phyloP scores from a whole-genome alignment of 2,888 invertebrate genomes.

The Cistogaster globosa region DNA sequence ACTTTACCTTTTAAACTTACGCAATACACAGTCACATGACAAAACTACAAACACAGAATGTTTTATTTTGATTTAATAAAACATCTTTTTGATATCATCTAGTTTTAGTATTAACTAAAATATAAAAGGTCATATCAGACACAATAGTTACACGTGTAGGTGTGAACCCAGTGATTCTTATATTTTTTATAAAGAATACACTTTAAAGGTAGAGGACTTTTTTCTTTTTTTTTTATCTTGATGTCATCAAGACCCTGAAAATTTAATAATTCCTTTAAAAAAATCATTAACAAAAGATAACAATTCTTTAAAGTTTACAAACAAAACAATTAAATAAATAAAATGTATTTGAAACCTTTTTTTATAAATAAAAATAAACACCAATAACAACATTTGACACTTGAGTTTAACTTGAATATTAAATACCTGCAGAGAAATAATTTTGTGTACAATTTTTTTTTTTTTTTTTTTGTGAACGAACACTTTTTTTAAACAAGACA shows the following conservation, averaged over 20 bases:
- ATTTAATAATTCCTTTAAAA: slow-evolving; percentile 43
- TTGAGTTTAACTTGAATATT: slow-evolving; percentile 11
- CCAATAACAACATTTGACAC: neutral
- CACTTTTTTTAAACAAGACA: slow-evolving; percentile 42
- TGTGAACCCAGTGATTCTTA: too few relatives aligned
- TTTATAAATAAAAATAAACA: neutral
- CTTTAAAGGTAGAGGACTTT: slow-evolving; percentile 19
- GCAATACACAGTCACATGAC: too few relatives aligned
- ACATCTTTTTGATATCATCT: too few relatives aligned
- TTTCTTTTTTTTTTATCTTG: slow-evolving; percentile 1
- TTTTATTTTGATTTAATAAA: too few relatives aligned
- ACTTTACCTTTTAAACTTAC: too few relatives aligned
- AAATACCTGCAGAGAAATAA: slow-evolving; percentile 17
- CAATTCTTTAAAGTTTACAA: slow-evolving; percentile 31
- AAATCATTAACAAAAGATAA: slow-evolving; percentile 20
- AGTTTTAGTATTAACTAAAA: too few relatives aligned
- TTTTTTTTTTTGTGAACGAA: too few relatives aligned
- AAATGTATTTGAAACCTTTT: neutral
- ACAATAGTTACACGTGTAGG: too few relatives aligned
- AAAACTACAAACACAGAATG: too few relatives aligned
- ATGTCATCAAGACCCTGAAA: slow-evolving; percentile 25
- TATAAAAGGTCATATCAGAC: too few relatives aligned
- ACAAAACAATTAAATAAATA: slow-evolving; percentile 1
- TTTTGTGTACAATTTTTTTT: slow-evolving; percentile 3
- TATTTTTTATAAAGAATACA: too few relatives aligned